Evolutionary conservation across 2,888 invertebrate species (phyloP), one percentile per base, ranked within the genome.

Genomic region (Heteromurus nitidus): DNA sequence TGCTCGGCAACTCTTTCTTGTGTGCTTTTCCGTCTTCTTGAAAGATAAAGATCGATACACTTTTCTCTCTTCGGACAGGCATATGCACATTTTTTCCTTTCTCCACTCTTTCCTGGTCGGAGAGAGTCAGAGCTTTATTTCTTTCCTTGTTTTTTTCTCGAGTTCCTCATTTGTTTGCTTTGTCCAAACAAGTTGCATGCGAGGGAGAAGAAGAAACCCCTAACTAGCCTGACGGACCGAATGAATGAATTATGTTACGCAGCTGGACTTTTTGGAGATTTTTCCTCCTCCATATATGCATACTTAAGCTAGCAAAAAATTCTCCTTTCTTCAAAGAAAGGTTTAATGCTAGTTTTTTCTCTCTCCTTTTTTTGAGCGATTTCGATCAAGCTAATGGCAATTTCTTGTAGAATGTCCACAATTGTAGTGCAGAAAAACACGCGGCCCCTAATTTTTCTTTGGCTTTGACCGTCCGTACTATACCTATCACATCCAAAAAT

Each of bases 321-420:
- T 44, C 13, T 13, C n/a, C 24, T 55, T 55, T 55, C 20, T 50
- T 20, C 20, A 20, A 26, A 26, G 26, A 24, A 55, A 24, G 24
- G 13, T 24, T 55, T 26, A 55, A 55, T 55, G 26, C 26, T n/a
- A n/a, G n/a, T n/a, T n/a, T n/a, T n/a, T n/a, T n/a, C n/a, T n/a
- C n/a, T n/a, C 22, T 20, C 26, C 11, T 16, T 75, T 75, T 47
- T 75, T 67, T 75, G 55, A 75, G 36, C 50, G 76, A 76, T 76
- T 76, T 69, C 69, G 47, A 76, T 76, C 76, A 76, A 69, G 62
- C 76, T 76, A 76, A 76, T 76, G 69, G 76, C 50, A 11, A 76
- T 76, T 76, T 69, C 76, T 36, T 76, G 76, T 76, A 47, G 30
- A 47, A 68, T 60, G 76, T 76, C 76, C 24, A 50, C 60, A 60